Evolutionary conservation across 1,140 invertebrate genomes (phyloP).

Genomic region (Lordiphosa mommai): DNA sequence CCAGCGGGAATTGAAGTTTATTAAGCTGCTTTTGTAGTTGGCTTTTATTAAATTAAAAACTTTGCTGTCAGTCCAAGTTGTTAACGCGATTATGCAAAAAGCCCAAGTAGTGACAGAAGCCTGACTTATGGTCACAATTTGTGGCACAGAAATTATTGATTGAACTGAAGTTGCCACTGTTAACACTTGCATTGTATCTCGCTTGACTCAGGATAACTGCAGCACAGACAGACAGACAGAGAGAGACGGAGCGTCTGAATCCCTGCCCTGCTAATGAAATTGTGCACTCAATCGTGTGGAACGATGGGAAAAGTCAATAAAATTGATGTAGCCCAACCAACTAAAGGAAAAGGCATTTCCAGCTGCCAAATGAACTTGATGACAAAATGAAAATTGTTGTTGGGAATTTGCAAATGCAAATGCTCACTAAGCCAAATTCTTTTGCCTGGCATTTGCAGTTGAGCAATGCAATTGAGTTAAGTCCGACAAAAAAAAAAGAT

Average conservation of each 20-base stretch:
- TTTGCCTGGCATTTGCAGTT: conserved; percentile 75
- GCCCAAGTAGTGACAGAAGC: not conserved
- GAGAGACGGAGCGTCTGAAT: not conserved
- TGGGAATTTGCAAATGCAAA: conserved; percentile 44
- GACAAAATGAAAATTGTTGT: conserved; percentile 54
- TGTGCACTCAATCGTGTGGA: conserved; percentile 79
- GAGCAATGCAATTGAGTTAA: conserved; percentile 55
- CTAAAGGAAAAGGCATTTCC: conserved; percentile 17
- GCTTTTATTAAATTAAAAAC: conserved; percentile 67
- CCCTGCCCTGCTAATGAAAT: conserved; percentile 73
- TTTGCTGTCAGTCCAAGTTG: conserved; percentile 43
- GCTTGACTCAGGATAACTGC: conserved; percentile 48
- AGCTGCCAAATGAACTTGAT: conserved; percentile 45
- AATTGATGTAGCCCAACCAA: conserved; percentile 74
- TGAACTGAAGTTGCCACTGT: conserved; percentile 14
- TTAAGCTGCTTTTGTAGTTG: conserved; percentile 35
- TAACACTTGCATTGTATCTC: conserved; percentile 40
- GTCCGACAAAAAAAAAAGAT: not conserved
- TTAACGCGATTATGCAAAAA: conserved; percentile 52
- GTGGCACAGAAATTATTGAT: conserved; percentile 44
- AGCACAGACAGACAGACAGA: conserved; percentile 14
- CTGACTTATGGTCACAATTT: conserved; percentile 54
- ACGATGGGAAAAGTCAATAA: conserved; percentile 80
- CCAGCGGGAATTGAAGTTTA: conserved; percentile 48
- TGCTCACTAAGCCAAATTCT: conserved; percentile 43